Conservation (phyloP, 2,888 invertebrate species). For the Hyppa rectilinea region DNA sequence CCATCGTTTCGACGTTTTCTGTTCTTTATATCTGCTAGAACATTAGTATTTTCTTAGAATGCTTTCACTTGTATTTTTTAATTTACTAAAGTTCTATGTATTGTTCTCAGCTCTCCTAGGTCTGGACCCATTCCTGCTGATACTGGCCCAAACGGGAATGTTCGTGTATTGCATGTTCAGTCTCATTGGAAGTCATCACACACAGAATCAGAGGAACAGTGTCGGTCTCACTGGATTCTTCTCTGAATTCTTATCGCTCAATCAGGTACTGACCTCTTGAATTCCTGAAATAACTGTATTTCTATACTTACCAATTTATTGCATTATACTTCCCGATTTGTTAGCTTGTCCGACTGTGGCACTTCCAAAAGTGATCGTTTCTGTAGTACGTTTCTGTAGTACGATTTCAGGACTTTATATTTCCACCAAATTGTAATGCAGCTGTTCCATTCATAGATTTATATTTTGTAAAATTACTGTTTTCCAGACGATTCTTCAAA, state of each 20-base stretch:
- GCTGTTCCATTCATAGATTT: background rate
- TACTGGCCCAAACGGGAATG: constrained; percentile 97
- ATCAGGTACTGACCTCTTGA: constrained; percentile 90
- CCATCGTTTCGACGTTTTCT: background rate
- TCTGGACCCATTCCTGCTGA: constrained; percentile 95
- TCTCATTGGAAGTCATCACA: constrained; percentile 94
- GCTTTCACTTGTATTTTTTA: background rate
- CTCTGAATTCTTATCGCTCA: constrained; percentile 93
- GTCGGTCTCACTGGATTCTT: constrained; percentile 92
- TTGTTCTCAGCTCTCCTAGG: constrained; percentile 82
- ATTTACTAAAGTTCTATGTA: background rate
- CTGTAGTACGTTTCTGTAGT: background rate
- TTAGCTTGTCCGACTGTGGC: background rate
- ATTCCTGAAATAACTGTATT: constrained; percentile 1
- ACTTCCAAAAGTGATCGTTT: background rate
- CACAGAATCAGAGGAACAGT: constrained; percentile 88
- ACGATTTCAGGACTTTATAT: background rate
- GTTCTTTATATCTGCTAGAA: background rate
- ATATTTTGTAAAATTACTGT: constrained; percentile 2
- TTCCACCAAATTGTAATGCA: background rate
- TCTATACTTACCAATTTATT: background rate
- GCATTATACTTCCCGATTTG: background rate
- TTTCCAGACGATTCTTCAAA: constrained; percentile 93
- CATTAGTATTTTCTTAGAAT: no score
- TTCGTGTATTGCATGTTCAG: constrained; percentile 97